A percentile compares a stretch with the other conserved stretches of the same genome.
These are phyloP conservation scores for Antrozous pallidus DNA, from an alignment of 2,797 vertebrate genomes.

Conservation along the genomic window DNA sequence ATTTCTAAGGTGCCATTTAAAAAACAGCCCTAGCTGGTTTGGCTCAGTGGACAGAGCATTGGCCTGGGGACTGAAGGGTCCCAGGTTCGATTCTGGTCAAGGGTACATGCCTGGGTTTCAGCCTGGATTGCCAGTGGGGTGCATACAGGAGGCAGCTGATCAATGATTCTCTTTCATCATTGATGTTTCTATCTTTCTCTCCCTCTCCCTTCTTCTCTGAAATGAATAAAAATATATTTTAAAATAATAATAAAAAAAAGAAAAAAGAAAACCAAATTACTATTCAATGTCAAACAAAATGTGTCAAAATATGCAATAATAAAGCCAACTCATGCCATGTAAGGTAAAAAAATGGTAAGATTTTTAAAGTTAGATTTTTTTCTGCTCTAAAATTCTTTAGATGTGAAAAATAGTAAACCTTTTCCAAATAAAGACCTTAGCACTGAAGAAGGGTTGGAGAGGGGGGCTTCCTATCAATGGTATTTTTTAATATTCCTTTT, in stretches of 20 bases:
- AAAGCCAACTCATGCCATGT: background rate
- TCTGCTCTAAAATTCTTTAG: background rate
- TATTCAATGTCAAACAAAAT: conserved; percentile 10
- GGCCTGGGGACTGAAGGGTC: too few relatives aligned
- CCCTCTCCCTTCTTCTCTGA: too few relatives aligned
- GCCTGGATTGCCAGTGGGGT: too few relatives aligned
- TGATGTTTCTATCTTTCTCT: too few relatives aligned
- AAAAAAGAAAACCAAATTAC: conserved; percentile 54
- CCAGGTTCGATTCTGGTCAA: too few relatives aligned
- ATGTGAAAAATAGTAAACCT: background rate
- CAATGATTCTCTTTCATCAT: too few relatives aligned
- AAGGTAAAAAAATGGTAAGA: background rate
- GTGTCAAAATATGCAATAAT: background rate
- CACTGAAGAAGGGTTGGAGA: background rate
- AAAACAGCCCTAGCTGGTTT: background rate
- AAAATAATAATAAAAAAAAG: background rate
- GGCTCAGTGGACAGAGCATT: too few relatives aligned
- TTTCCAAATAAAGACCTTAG: background rate
- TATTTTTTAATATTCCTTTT: conserved; percentile 1
- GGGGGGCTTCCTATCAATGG: background rate
- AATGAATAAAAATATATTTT: too few relatives aligned
- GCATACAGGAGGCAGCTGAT: too few relatives aligned
- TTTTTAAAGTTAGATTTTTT: conserved; percentile 18
- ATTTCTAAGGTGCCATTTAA: conserved; percentile 24
- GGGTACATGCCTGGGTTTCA: too few relatives aligned